Base-by-base conservation (phyloP, 1,140 invertebrate species). In the Eupristina koningsbergeri region DNA sequence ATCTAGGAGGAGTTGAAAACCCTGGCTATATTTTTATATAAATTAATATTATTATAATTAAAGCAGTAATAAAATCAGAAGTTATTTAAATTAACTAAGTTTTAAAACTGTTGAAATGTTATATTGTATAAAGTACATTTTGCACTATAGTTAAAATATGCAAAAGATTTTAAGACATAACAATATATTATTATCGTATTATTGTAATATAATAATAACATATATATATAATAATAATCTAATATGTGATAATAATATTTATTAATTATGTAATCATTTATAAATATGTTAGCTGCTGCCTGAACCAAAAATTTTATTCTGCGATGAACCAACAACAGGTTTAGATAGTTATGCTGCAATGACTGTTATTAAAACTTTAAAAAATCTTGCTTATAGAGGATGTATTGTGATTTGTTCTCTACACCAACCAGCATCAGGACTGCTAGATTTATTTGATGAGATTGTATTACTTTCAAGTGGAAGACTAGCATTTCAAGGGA, bases 371-470 rank as follows among this genome's bases (percentile, higher is more conserved):
- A 93, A 94, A 81, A 94, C 95, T 0, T 92, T 98, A 69, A 91
- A 94, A 87, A 91, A 93, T 74, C 90, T 97, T 34, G 94, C 95
- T 0, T 89, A 89, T 75, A 93, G 92, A 73, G 96, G 94, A 63
- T 96, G 96, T 92, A 95, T 96, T 53, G 95, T 98, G 17, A 94
- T 98, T 34, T 96, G 96, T 87, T 96, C 96, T 0, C 96, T 98
- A 50, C 97, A 98, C 92, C 97, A 98, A 88, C 97, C 97, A 0
- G 96, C 96, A 13, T 97, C 96, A 9, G 95, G 96, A 83, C 94
- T 98, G 11, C 97, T 97, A 86, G 94, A 96, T 86, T 92, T 97
- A 77, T 98, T 98, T 90, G 94, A 97, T 81, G 94, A 96, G 89
- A 94, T 97, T 22, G 93, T 97, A 31, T 90, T 98, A 26, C 90